Evolutionary conservation across 1,140 invertebrate species (phyloP).

Genomic region (Papilio xuthus): DNA sequence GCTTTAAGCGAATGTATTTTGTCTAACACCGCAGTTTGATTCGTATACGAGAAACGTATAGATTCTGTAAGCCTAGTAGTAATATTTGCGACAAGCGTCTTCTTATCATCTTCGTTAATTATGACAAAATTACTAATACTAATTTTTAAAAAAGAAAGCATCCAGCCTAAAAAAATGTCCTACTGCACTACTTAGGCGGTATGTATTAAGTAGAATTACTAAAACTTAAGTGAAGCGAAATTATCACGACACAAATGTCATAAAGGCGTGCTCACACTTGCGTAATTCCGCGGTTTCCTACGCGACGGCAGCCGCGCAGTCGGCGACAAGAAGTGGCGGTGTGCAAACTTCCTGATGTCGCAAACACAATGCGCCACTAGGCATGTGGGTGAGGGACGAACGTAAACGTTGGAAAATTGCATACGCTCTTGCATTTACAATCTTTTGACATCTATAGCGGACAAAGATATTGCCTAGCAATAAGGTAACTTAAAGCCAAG

Average conservation of each 20-base stretch:
- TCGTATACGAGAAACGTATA: too few relatives aligned
- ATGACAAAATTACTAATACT: too few relatives aligned
- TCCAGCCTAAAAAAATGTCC: too few relatives aligned
- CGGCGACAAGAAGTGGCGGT: conserved; percentile 11
- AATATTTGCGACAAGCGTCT: too few relatives aligned
- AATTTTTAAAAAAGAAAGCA: too few relatives aligned
- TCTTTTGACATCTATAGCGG: background rate
- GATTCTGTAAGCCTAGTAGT: too few relatives aligned
- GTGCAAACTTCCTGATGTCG: conserved; percentile 32
- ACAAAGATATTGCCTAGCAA: background rate
- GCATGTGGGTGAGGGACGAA: conserved; percentile 48
- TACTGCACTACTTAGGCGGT: background rate
- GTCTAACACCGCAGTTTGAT: too few relatives aligned
- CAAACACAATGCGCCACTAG: conserved; percentile 34
- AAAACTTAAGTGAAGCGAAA: background rate
- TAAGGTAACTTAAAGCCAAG: background rate
- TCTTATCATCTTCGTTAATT: too few relatives aligned
- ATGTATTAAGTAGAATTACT: background rate
- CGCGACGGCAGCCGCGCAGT: background rate
- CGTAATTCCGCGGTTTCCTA: conserved; percentile 28
- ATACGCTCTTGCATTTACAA: conserved; percentile 33
- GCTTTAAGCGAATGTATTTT: too few relatives aligned
- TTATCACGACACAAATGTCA: conserved; percentile 19
- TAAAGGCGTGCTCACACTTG: conserved; percentile 19
- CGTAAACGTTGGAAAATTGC: conserved; percentile 35